Evolutionary conservation across 2,888 invertebrate species (phyloP).

Genomic region (Lutraria lutraria): DNA sequence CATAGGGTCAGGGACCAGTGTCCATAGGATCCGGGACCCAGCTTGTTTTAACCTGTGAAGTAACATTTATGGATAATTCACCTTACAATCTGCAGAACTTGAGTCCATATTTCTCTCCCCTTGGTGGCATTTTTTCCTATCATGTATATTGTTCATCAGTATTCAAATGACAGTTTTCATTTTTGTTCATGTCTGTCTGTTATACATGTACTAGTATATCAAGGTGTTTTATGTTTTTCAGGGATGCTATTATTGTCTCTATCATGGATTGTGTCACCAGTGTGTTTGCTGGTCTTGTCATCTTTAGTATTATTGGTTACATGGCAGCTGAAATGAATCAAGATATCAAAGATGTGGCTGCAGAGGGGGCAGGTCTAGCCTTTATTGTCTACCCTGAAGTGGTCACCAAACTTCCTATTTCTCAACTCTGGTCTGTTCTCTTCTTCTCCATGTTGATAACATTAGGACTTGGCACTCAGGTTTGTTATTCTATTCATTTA

Average conservation of each 20-base stretch:
- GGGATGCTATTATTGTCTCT: slow-evolving; percentile 84
- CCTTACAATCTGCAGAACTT: too few species aligned
- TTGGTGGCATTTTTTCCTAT: too few species aligned
- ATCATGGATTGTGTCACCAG: slow-evolving; percentile 84
- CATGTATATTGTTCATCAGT: too few species aligned
- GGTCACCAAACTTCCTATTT: slow-evolving; percentile 82
- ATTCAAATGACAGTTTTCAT: not conserved
- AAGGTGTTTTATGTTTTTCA: slow-evolving; percentile 58
- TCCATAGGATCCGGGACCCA: too few species aligned
- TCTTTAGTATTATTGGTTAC: slow-evolving; percentile 85
- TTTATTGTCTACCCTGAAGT: slow-evolving; percentile 85
- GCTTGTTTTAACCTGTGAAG: too few species aligned
- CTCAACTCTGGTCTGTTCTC: slow-evolving; percentile 84
- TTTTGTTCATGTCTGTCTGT: not conserved
- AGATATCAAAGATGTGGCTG: slow-evolving; percentile 81
- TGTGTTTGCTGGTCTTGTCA: slow-evolving; percentile 85
- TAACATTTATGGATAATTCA: too few species aligned
- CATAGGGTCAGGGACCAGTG: too few species aligned
- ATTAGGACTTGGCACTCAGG: slow-evolving; percentile 84
- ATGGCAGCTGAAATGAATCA: slow-evolving; percentile 82
- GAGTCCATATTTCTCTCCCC: too few species aligned
- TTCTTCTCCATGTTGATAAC: slow-evolving; percentile 85
- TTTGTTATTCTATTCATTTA: slow-evolving; percentile 30
- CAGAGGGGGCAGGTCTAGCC: slow-evolving; percentile 83
- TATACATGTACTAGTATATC: not conserved